phyloP scores from a whole-genome alignment of 2,888 invertebrate genomes.

The Atethmia centrago region DNA sequence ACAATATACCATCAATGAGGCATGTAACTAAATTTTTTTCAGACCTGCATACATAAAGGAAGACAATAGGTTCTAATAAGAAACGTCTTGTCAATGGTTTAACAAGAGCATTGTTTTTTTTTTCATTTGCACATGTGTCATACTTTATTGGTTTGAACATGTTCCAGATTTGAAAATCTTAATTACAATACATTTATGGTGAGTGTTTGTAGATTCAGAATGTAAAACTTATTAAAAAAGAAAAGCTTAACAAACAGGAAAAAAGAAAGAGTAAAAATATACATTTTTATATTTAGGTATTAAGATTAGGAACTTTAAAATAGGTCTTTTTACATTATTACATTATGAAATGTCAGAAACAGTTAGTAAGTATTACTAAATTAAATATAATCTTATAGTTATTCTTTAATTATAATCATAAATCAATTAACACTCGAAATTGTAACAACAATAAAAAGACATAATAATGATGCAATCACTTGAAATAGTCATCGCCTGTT shows the following conservation, averaged over 20 bases:
- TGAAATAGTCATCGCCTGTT: slow-evolving; percentile 68
- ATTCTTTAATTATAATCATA: not conserved
- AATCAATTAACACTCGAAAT: slow-evolving; percentile 1
- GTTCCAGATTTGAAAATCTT: not conserved
- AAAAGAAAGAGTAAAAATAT: too few species aligned
- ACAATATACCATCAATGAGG: slow-evolving; percentile 23
- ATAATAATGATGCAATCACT: slow-evolving; percentile 67
- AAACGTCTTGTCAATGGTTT: slow-evolving; percentile 15
- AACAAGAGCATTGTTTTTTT: slow-evolving; percentile 34
- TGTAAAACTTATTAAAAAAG: not conserved
- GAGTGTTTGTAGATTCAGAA: not conserved
- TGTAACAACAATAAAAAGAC: slow-evolving; percentile 32
- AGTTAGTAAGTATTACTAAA: not conserved
- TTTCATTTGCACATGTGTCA: slow-evolving; percentile 27
- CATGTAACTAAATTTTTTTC: slow-evolving; percentile 17
- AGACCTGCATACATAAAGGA: slow-evolving; percentile 2
- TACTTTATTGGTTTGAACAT: slow-evolving; percentile 13
- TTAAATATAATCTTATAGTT: not conserved
- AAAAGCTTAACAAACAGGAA: not conserved
- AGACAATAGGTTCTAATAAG: slow-evolving; percentile 52
- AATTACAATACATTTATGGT: not conserved
- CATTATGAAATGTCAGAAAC: not conserved
- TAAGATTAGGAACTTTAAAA: not conserved
- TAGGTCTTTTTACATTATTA: not conserved
- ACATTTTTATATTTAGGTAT: too few species aligned